phyloP scores from a whole-genome alignment of 2,797 vertebrate species.

The Staurois parvus region DNA sequence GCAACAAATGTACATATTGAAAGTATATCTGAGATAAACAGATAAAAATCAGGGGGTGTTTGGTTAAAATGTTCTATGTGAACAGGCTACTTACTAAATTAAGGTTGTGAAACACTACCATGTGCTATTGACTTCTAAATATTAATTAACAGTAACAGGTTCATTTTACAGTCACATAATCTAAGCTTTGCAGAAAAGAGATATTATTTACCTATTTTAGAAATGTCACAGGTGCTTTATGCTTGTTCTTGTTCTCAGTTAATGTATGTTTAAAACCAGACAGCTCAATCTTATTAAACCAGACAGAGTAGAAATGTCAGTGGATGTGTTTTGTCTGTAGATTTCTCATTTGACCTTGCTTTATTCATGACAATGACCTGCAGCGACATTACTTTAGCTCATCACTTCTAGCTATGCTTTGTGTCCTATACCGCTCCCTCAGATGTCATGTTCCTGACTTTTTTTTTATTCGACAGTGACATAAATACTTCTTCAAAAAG shows the following conservation, averaged over 20 bases:
- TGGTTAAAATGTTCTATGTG: too few relatives aligned
- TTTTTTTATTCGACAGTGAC: background rate
- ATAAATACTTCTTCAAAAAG: background rate
- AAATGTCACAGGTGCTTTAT: background rate
- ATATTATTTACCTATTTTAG: background rate
- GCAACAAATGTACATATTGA: too few relatives aligned
- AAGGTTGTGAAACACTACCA: too few relatives aligned
- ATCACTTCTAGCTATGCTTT: background rate
- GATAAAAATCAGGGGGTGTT: too few relatives aligned
- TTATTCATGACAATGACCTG: background rate
- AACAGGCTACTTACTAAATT: background rate
- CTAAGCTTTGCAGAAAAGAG: background rate
- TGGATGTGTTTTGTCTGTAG: background rate
- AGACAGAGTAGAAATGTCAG: background rate
- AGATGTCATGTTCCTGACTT: too few relatives aligned
- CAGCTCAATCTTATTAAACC: background rate
- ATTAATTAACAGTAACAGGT: background rate
- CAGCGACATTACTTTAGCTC: background rate
- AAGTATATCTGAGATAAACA: too few relatives aligned
- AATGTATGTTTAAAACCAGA: background rate
- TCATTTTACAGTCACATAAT: background rate
- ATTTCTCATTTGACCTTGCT: background rate
- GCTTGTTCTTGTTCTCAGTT: background rate
- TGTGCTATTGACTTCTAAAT: background rate
- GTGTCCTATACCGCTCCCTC: background rate